Base-by-base conservation (phyloP, 2,113 vertebrate species). In the Phocoena sinus region DNA sequence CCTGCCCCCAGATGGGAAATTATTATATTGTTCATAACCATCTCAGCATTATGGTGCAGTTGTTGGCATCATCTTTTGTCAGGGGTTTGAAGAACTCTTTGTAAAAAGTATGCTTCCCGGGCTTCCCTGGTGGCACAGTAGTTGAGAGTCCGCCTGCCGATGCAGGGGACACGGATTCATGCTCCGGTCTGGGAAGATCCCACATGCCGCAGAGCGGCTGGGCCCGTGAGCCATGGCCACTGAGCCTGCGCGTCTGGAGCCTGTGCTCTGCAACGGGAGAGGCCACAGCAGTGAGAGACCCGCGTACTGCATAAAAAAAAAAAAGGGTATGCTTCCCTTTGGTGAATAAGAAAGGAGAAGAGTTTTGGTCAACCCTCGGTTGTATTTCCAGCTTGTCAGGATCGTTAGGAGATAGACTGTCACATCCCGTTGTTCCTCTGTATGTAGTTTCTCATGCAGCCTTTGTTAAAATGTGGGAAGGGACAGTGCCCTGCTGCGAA, bases 401-500 rank as follows among this genome's bases (percentile, higher is more conserved):
- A 20, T 28, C n/a, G 8, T 58, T 41, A n/a, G 31, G 20, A 76
- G 44, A 11, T 0, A 47, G 38, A n/a, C 0, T 41, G 17, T 20
- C 18, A 36, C 31, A 67, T 65, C 26, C 21, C 44, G 0, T 10
- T 33, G 17, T 10, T 71, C 18, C 14, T 17, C 9, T 13, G 0
- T 4, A 2, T 68, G 13, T n/a, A 12, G n/a, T 63, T 91, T 63
- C 20, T 67, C 26, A 5, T 0, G 6, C 36, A 60, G 82, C 28
- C 1, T 36, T 41, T 62, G 73, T 56, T 77, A 56, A 41, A 65
- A 71, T 41, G 1, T 10, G 33, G 36, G 53, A 71, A 92, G 58
- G 41, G 3, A 8, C 38, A 15, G 20, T 11, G 4, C 21, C 44
- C 9, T 1, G 0, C 68, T 58, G 33, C 4, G 8, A 47, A 10